These are phyloP conservation scores for Zelostemma sp. DNA, from an alignment of 1,140 invertebrate genomes.

Conservation along the genomic window DNA sequence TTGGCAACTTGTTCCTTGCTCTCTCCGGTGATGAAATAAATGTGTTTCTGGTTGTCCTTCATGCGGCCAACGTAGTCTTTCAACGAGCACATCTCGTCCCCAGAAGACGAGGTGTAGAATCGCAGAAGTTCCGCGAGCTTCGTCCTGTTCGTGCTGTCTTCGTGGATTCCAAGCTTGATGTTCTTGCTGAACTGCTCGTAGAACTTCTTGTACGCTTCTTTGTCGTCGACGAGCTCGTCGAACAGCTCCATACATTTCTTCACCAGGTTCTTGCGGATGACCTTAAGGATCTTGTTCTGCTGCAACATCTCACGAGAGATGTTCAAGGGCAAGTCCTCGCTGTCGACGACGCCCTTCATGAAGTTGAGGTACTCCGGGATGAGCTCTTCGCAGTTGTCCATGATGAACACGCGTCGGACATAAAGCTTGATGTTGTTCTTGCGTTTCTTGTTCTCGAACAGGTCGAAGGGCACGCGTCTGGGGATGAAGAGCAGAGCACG, in stretches of 20 bases:
- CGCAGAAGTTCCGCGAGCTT: conserved; percentile 93
- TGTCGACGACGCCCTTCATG: conserved; percentile 98
- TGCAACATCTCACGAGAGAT: conserved; percentile 99
- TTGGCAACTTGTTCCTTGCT: conserved; percentile 94
- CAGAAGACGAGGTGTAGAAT: conserved; percentile 94
- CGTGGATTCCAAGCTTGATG: conserved; percentile 97
- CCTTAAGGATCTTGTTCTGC: conserved; percentile 99
- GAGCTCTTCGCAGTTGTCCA: conserved; percentile 99
- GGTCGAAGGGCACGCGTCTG: conserved; percentile 94
- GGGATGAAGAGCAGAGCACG: conserved; percentile 95
- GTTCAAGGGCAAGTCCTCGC: conserved; percentile 97
- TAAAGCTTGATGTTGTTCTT: conserved; percentile 99
- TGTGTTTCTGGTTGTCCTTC: conserved; percentile 98
- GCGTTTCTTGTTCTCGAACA: conserved; percentile 98
- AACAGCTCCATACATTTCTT: conserved; percentile 98
- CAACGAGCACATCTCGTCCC: conserved; percentile 92
- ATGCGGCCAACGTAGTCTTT: conserved; percentile 97
- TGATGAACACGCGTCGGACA: conserved; percentile 97
- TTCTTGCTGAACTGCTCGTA: conserved; percentile 99
- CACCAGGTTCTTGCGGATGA: conserved; percentile 98
- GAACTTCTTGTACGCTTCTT: conserved; percentile 98
- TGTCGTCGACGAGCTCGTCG: conserved; percentile 95
- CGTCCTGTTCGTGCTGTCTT: conserved; percentile 94
- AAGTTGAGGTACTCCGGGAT: conserved; percentile 99
- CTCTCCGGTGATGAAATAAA: conserved; percentile 99